Base-by-base conservation (phyloP, 2,797 vertebrate genomes). In the Pachyuromys duprasi region DNA sequence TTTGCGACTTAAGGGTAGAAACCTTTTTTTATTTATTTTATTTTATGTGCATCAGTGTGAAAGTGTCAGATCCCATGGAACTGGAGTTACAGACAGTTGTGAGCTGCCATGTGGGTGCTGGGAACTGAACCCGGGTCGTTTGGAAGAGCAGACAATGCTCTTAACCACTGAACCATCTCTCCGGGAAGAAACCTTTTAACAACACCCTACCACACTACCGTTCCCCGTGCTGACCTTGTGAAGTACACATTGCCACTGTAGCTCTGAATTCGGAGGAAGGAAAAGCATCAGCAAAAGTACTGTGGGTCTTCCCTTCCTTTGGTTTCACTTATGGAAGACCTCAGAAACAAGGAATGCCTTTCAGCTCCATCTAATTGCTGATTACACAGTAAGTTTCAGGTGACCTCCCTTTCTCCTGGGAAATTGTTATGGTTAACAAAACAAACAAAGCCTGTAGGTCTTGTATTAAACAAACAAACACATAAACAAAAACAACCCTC, bases 381-480 rank as follows among this genome's bases (percentile, higher is more conserved):
- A 92, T 80, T 63, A 90, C 28, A 65, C 67, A 82, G 9, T 24
- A 70, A 31, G 26, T 39, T 86, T 90, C 57, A 70, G 53, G 42
- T 60, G 86, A n/a, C 18, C 0, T 39, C 20, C 5, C 15, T 31
- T 31, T 53, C 55, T 94, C 81, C 78, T 39, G 20, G 90, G 86
- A 96, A 96, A 96, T 33, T 55, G 76, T 74, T 91, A 69, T 67
- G 42, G 76, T 86, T 87, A 92, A 92, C 72, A 88, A 97, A 84
- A 89, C 65, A 55, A 95, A 72, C 82, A 75, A 80, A 87, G 76
- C 33, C 6, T 65, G 33, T 62, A 79, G 57, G 42, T 26, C 28
- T 5, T 86, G 31, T 26, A 78, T 49, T 60, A 49, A 89, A 78
- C 82, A 72, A 92, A 86, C 5, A 81, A 78, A 57, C 49, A 49